Conservation (phyloP, 2,113 vertebrate species). For the Egretta garzetta region DNA sequence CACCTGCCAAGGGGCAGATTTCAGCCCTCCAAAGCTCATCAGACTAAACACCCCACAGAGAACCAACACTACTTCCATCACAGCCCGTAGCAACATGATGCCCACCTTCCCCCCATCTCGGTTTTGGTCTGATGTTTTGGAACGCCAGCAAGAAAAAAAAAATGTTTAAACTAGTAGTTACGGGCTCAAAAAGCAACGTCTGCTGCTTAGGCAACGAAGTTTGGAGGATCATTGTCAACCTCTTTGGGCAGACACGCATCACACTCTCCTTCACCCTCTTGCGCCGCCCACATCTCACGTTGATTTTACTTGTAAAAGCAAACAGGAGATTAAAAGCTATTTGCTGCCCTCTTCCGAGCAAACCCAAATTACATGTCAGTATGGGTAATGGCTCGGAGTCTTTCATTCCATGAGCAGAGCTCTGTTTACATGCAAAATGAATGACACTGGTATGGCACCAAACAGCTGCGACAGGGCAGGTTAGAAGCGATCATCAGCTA, state of each 20-base stretch:
- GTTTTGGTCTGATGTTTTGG: neutral
- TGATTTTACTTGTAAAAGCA: neutral
- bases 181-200: neutral
- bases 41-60: neutral
- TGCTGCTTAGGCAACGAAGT: neutral
- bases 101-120: neutral
- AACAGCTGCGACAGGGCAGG: neutral
- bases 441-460: neutral
- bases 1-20: neutral
- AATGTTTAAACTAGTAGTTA: neutral
- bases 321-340: neutral
- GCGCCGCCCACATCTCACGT: neutral
- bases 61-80: neutral
- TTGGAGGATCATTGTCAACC: neutral
- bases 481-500: neutral
- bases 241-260: neutral
- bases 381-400: neutral
- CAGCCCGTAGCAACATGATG: accelerated
- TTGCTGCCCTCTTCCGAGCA: slow-evolving; percentile 55
- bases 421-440: neutral
- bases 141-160: neutral
- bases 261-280: neutral
- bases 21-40: neutral
- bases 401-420: neutral
- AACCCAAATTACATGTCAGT: neutral